Evolutionary conservation across 2,888 invertebrate genomes (phyloP), one percentile per base, ranked within the genome.

Genomic region (Caenorhabditis afra): DNA sequence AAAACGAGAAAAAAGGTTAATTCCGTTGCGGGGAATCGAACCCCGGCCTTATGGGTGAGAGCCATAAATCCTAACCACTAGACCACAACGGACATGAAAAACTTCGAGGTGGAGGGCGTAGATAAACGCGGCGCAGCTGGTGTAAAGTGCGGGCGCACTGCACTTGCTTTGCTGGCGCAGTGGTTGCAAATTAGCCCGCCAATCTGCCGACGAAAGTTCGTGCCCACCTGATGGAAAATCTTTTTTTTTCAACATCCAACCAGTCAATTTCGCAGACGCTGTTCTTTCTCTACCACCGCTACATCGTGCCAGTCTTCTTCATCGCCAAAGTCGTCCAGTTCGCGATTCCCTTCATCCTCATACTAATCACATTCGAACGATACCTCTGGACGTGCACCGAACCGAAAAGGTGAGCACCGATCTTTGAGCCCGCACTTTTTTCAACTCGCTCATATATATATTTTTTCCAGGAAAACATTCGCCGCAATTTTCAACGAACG

Each of bases 241-340:
- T 29, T 3, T 29, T 29, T 29, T 7, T 7, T 7, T 5, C 29
- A 29, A 3, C n/a, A n/a, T n/a, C n/a, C n/a, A n/a, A n/a, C n/a
- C n/a, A n/a, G n/a, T n/a, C n/a, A n/a, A n/a, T n/a, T n/a, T n/a
- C n/a, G n/a, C n/a, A 84, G 82, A 61, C 75, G 11, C 73, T 86
- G 3, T 84, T 84, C 70, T 81, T 81, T 44, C 79, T 86, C 41
- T 85, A 86, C 41, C 83, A 82, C 50, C 71, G 70, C 10, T 85
- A 84, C 76, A 81, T 86, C 35, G 78, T 83, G 7, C 76, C 82
- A 3, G 78, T 84, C 3, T 85, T 85, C 78, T 85, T 82, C 59
- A 45, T 85, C 20, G 79, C 83, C 12, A 82, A 83, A 70, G 85
- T 85, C 37, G 84, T 85, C 14, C 86, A 86, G 68, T 86, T 86